phyloP scores from a whole-genome alignment of 2,888 invertebrate species.

The Sceliomorpha sp. region DNA sequence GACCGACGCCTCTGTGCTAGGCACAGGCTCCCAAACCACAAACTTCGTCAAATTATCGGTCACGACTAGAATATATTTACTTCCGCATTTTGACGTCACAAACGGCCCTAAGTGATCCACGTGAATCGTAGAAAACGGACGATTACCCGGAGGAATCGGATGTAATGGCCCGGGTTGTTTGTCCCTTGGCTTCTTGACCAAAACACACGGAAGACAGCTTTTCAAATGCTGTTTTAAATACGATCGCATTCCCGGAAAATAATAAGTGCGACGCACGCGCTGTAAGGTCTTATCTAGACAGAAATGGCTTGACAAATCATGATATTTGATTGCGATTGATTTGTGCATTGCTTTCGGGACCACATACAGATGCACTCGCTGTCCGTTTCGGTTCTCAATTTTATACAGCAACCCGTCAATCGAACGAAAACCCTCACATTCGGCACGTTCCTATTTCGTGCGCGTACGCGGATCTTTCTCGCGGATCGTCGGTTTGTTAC shows the following conservation, averaged over 20 bases:
- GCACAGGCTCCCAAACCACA: neutral
- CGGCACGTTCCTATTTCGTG: neutral
- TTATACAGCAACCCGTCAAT: neutral
- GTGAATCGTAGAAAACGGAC: conserved; percentile 59
- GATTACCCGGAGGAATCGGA: conserved; percentile 55
- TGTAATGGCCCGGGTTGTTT: conserved; percentile 53
- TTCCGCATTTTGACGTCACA: neutral
- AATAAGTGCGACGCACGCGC: conserved; percentile 48
- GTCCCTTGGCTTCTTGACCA: conserved; percentile 50
- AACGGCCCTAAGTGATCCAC: conserved; percentile 59
- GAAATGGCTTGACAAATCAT: conserved; percentile 56
- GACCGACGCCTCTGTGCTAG: conserved; percentile 12
- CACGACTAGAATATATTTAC: conserved; percentile 6
- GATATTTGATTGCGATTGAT: conserved; percentile 33
- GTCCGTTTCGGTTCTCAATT: conserved; percentile 2
- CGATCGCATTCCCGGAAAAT: conserved; percentile 53
- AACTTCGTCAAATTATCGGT: conserved; percentile 5
- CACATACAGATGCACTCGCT: conserved; percentile 10
- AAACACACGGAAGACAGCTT: conserved; percentile 58
- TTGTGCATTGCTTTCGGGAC: conserved; percentile 25
- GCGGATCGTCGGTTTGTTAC: conserved; percentile 3
- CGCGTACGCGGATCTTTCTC: neutral
- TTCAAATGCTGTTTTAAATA: conserved; percentile 56
- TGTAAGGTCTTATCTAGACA: conserved; percentile 47
- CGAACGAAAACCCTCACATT: neutral